Conservation (phyloP, 2,113 vertebrate species). For the Vireo altiloquus region DNA sequence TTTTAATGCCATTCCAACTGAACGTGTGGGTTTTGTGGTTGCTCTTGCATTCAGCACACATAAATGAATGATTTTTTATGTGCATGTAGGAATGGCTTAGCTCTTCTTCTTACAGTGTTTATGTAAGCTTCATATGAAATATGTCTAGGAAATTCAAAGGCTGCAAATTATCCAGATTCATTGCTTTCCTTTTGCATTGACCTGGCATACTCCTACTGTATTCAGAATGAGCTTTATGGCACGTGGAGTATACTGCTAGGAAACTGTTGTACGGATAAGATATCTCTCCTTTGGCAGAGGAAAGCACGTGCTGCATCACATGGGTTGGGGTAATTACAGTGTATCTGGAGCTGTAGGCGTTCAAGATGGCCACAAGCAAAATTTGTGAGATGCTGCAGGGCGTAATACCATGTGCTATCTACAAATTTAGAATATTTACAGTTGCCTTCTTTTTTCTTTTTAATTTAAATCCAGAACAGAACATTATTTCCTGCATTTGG, state of each 20-base stretch:
- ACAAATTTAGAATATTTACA: background rate
- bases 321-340: constrained; percentile 22
- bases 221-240: background rate
- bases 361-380: constrained; percentile 34
- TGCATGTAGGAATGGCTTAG: background rate
- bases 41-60: background rate
- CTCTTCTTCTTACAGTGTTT: background rate
- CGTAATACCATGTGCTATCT: background rate
- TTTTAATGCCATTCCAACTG: background rate
- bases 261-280: background rate
- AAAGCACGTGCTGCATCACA: background rate
- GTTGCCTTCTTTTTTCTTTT: background rate
- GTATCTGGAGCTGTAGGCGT: background rate
- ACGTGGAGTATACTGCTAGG: background rate
- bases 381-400: background rate
- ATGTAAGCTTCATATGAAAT: background rate
- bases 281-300: background rate
- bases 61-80: background rate
- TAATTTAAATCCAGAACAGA: background rate
- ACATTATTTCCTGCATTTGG: background rate
- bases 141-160: background rate
- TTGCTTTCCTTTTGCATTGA: background rate
- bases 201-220: background rate
- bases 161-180: background rate
- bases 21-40: background rate